Conservation (phyloP, 2,888 invertebrate species). For the Drosophila recens region DNA sequence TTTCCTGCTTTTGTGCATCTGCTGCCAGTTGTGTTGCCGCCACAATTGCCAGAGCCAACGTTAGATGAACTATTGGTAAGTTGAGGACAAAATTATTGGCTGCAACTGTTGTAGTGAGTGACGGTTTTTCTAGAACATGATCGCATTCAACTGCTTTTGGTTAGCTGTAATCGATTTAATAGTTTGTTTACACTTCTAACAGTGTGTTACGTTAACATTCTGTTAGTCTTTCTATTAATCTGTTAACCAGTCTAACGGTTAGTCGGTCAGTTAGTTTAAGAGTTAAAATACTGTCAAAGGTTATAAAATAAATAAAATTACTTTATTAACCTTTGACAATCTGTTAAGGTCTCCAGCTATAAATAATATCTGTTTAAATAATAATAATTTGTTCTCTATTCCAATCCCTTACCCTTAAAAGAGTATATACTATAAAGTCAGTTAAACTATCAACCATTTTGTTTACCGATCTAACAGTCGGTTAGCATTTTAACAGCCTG, state of each 20-base stretch:
- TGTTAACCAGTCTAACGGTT: neutral
- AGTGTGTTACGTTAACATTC: neutral
- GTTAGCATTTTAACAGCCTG: too few relatives aligned
- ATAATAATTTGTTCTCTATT: too few relatives aligned
- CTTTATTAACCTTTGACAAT: neutral
- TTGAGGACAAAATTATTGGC: neutral
- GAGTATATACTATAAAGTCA: too few relatives aligned
- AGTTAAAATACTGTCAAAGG: too few relatives aligned
- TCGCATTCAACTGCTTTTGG: too few relatives aligned
- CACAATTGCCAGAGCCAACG: slow-evolving; percentile 87
- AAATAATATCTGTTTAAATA: too few relatives aligned
- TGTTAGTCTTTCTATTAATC: neutral
- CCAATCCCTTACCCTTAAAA: too few relatives aligned
- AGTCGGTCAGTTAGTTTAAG: too few relatives aligned
- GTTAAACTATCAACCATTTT: too few relatives aligned
- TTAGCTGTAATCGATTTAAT: neutral
- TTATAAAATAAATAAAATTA: too few relatives aligned
- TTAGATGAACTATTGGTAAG: slow-evolving; percentile 87
- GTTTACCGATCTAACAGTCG: too few relatives aligned
- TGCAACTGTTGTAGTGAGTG: neutral
- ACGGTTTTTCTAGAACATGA: neutral
- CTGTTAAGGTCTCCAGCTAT: neutral
- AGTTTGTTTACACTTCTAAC: too few relatives aligned
- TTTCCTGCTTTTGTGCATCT: slow-evolving; percentile 83
- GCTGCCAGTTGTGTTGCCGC: slow-evolving; percentile 86